Evolutionary conservation across 2,888 invertebrate species (phyloP).

Genomic region (Amphipyra berbera): DNA sequence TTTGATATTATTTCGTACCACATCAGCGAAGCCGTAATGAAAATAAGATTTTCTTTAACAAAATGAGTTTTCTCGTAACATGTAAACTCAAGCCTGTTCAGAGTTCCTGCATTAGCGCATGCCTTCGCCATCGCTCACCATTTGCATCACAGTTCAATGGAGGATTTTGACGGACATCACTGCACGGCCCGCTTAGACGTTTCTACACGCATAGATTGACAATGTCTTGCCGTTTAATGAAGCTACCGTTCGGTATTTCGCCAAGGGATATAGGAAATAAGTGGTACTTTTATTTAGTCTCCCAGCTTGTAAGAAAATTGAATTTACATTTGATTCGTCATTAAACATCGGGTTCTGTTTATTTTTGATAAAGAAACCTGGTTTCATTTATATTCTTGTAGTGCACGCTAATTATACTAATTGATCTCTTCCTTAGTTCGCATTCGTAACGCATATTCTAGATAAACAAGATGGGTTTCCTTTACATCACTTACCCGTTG

Average conservation of each 20-base stretch:
- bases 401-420: conserved; percentile 48
- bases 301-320: conserved; percentile 11
- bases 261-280: conserved; percentile 63
- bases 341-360: not conserved
- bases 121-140: conserved; percentile 62
- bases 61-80: conserved; percentile 9
- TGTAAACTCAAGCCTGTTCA: conserved; percentile 18
- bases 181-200: conserved; percentile 68
- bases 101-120: conserved; percentile 55
- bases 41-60: not conserved
- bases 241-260: conserved; percentile 65
- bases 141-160: conserved; percentile 69
- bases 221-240: conserved; percentile 78
- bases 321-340: conserved; percentile 11
- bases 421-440: conserved; percentile 39
- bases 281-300: conserved; percentile 36
- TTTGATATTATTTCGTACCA: too few relatives aligned
- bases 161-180: conserved; percentile 77
- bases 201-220: conserved; percentile 77
- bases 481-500: conserved; percentile 11
- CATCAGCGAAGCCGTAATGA: too few relatives aligned
- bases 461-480: conserved; percentile 40
- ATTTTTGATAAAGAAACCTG: conserved; percentile 13
- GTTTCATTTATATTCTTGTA: conserved; percentile 38
- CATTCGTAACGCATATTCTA: conserved; percentile 40